Conservation (phyloP, 2,797 vertebrate genomes). For the Lutjanus argentimaculatus region DNA sequence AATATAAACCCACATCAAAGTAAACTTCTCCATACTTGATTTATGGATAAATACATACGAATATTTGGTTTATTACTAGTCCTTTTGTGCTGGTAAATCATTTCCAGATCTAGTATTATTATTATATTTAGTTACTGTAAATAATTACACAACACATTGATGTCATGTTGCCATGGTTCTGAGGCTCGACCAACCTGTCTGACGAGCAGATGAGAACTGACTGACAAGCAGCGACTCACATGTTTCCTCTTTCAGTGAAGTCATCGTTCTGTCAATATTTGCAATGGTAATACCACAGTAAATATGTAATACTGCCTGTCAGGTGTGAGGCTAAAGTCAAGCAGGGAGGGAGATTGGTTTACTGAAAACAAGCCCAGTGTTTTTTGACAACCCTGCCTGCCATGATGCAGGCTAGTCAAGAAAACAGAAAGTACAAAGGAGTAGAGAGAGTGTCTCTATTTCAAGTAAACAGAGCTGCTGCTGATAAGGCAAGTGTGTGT, state of each 20-base stretch:
- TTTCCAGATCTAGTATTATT: constrained; percentile 23
- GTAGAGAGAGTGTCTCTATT: constrained; percentile 47
- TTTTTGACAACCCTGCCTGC: constrained; percentile 43
- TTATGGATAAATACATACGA: background rate
- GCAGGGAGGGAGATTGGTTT: constrained; percentile 60
- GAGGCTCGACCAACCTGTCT: constrained; percentile 76
- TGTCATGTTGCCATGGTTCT: constrained; percentile 65
- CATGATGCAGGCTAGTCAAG: constrained; percentile 57
- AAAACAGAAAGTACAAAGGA: constrained; percentile 57
- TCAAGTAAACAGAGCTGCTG: constrained; percentile 60
- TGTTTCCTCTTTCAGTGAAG: constrained; percentile 84
- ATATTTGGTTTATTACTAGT: background rate
- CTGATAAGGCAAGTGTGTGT: constrained; percentile 52
- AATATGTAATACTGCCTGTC: constrained; percentile 68
- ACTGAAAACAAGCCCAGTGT: constrained; percentile 73
- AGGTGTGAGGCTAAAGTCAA: constrained; percentile 48
- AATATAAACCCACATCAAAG: background rate
- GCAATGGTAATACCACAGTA: constrained; percentile 79
- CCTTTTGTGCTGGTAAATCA: constrained; percentile 38
- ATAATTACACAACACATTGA: constrained; percentile 48
- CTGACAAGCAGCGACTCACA: constrained; percentile 69
- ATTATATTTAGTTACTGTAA: constrained; percentile 38
- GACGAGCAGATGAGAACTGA: constrained; percentile 71
- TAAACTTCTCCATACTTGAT: background rate
- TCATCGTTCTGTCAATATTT: constrained; percentile 86